Conservation (phyloP, 1,140 invertebrate genomes). For the Brachystomella parvula region DNA sequence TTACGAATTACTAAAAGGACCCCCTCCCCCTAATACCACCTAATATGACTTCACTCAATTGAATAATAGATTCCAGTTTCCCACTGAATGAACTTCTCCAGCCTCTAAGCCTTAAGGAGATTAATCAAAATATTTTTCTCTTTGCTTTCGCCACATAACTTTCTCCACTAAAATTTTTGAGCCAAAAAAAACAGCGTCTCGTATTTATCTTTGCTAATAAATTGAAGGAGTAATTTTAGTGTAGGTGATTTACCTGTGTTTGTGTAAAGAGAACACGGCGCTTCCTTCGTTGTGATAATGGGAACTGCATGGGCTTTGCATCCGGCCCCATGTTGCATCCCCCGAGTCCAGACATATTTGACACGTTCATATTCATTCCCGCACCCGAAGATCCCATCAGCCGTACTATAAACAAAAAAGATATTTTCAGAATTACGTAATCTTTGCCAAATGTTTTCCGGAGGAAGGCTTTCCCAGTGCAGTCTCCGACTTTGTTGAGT, state of each 20-base stretch:
- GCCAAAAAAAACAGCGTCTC: no score
- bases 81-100: background rate
- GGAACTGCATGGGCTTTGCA: slow-evolving; percentile 83
- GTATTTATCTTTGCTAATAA: no score
- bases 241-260: slow-evolving; percentile 46
- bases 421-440: slow-evolving; percentile 8
- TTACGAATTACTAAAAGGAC: slow-evolving; percentile 11
- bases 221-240: no score
- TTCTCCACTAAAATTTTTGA: no score
- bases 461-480: no score
- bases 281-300: slow-evolving; percentile 65
- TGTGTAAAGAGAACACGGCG: slow-evolving; percentile 48
- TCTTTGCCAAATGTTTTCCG: no score
- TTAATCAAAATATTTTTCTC: background rate
- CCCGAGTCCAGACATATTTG: slow-evolving; percentile 64
- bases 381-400: slow-evolving; percentile 74
- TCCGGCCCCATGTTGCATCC: slow-evolving; percentile 56
- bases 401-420: slow-evolving; percentile 55
- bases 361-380: slow-evolving; percentile 69
- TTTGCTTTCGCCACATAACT: background rate
- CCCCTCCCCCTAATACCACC: background rate
- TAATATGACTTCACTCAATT: slow-evolving; percentile 13
- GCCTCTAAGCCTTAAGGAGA: background rate
- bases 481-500: no score
- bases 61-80: background rate